These are phyloP conservation scores for Heptranchias perlo DNA, from an alignment of 2,113 vertebrate species.

Conservation along the genomic window DNA sequence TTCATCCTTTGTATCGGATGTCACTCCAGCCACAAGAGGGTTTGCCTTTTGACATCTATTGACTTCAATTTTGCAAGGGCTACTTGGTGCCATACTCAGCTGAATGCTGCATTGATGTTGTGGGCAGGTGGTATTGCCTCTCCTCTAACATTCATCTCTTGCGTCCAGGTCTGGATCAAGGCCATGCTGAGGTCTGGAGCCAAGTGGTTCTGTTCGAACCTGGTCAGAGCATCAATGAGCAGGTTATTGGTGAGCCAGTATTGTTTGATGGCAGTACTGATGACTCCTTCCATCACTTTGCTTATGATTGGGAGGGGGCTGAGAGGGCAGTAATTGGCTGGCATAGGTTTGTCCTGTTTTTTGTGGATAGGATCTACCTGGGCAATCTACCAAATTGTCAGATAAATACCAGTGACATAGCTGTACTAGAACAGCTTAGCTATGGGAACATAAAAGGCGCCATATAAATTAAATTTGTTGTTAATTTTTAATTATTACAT, in stretches of 20 bases:
- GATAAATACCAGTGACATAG: not conserved
- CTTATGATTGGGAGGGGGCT: not conserved
- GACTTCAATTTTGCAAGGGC: not conserved
- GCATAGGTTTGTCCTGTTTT: not conserved
- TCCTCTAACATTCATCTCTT: not conserved
- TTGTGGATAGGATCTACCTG: not conserved
- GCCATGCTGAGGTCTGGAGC: not conserved
- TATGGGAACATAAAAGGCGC: not conserved
- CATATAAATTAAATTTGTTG: too few relatives aligned
- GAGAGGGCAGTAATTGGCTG: too few relatives aligned
- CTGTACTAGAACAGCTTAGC: not conserved
- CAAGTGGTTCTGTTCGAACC: not conserved
- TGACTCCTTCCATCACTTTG: not conserved
- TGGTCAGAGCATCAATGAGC: not conserved
- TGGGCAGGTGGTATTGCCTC: too few relatives aligned
- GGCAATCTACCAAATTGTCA: not conserved
- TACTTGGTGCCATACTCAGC: not conserved
- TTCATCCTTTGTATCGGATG: not conserved
- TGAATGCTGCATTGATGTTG: too few relatives aligned
- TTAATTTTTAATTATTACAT: not conserved
- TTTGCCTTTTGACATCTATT: not conserved
- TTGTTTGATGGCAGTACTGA: too few relatives aligned
- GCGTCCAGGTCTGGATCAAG: not conserved
- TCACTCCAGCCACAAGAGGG: not conserved
- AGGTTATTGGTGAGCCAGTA: not conserved